Conservation (phyloP, 1,140 invertebrate genomes). For the Sycophila sp. region DNA sequence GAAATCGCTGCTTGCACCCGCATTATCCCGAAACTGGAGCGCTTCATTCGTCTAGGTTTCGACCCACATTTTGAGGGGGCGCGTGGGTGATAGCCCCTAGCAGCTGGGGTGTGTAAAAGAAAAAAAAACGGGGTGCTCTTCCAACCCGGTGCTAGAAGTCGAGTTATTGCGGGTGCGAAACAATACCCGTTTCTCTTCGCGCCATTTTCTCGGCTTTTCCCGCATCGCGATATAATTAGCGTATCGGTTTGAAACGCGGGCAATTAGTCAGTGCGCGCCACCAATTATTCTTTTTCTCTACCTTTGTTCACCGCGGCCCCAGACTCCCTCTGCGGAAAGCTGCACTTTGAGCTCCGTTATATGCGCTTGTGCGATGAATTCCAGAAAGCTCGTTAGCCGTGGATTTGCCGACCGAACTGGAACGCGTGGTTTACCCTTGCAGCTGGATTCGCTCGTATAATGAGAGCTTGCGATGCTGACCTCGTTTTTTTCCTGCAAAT, state of each 20-base stretch:
- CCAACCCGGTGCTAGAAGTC: background rate
- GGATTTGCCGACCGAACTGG: background rate
- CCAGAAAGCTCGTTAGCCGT: background rate
- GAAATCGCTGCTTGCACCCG: no score
- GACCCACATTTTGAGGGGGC: background rate
- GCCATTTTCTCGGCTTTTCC: background rate
- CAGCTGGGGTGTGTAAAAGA: background rate
- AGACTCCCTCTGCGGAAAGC: no score
- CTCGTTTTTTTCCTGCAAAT: background rate
- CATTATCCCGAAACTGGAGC: no score
- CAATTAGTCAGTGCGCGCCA: conserved; percentile 24
- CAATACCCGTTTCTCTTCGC: no score
- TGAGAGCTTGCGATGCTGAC: background rate
- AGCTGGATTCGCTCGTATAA: background rate
- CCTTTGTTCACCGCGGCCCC: background rate
- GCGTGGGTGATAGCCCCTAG: background rate
- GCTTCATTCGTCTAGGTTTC: background rate
- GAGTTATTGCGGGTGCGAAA: conserved; percentile 4
- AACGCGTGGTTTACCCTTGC: background rate
- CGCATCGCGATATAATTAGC: conserved; percentile 21
- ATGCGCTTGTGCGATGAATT: background rate
- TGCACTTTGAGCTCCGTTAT: background rate
- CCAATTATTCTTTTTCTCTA: conserved; percentile 11
- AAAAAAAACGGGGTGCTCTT: background rate
- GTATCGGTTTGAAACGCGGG: conserved; percentile 16